A percentile compares a stretch with the other conserved stretches of the same genome.
phyloP scores from a whole-genome alignment of 2,797 vertebrate genomes.

The Hephaestus fuliginosus region DNA sequence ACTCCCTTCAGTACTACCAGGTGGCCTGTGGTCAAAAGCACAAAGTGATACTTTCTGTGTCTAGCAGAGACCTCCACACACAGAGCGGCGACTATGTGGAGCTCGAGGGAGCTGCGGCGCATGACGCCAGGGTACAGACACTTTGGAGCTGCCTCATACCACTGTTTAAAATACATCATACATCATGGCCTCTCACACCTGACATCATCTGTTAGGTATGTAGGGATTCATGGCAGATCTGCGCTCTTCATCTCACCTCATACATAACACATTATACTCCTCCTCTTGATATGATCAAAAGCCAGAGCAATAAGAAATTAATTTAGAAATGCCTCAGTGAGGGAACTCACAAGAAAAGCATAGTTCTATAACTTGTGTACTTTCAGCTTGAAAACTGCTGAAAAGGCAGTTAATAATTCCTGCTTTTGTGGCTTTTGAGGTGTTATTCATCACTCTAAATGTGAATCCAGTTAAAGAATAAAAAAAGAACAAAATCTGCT shows the following conservation, averaged over 20 bases:
- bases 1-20: constrained; percentile 30
- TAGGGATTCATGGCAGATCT: constrained; percentile 22
- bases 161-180: constrained; percentile 62
- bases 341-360: neutral
- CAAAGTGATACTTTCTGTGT: constrained; percentile 46
- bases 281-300: constrained; percentile 24
- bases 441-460: constrained; percentile 36
- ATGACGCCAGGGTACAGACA: constrained; percentile 51
- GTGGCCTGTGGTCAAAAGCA: constrained; percentile 52
- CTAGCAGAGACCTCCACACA: constrained; percentile 30
- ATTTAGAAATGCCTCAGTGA: constrained; percentile 4
- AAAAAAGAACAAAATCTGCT: constrained; percentile 20
- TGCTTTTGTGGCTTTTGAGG: constrained; percentile 9
- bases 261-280: neutral
- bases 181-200: constrained; percentile 47
- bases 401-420: constrained; percentile 19
- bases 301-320: constrained; percentile 18
- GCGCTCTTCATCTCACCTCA: constrained; percentile 24
- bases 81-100: constrained; percentile 41
- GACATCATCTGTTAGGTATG: constrained; percentile 53
- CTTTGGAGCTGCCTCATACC: constrained; percentile 48
- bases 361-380: neutral
- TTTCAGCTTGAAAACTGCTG: constrained; percentile 9
- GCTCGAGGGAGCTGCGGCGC: constrained; percentile 49
- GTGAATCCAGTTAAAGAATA: constrained; percentile 8